A percentile compares a stretch with the other conserved stretches of the same genome.
Evolutionary conservation across 2,113 vertebrate genomes (phyloP).

Genomic region (Myanophis thanlyinensis): DNA sequence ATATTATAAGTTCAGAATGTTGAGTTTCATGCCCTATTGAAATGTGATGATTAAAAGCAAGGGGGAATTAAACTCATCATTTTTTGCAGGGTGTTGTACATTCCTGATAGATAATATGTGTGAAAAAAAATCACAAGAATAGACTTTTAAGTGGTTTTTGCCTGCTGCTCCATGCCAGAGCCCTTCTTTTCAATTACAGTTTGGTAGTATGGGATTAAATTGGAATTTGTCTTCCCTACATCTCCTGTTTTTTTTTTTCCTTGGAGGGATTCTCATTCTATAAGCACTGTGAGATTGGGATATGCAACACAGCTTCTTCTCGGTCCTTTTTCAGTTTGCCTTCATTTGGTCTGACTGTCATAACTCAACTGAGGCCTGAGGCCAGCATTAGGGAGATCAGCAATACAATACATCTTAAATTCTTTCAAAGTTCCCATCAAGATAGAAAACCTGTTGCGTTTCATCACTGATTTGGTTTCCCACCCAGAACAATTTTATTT

Average conservation of each 20-base stretch:
- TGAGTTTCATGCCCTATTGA: slow-evolving; percentile 22
- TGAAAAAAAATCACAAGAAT: slow-evolving; percentile 23
- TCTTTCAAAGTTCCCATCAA: not conserved
- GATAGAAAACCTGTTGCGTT: not conserved
- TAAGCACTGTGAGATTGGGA: not conserved
- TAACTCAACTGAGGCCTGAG: not conserved
- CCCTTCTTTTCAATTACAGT: slow-evolving; percentile 18
- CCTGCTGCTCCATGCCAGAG: not conserved
- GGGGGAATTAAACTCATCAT: slow-evolving; percentile 14
- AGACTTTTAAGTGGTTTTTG: slow-evolving; percentile 43
- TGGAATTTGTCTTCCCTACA: not conserved
- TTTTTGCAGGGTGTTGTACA: slow-evolving; percentile 6
- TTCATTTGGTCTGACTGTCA: not conserved
- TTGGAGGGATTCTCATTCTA: not conserved
- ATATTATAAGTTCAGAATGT: not conserved
- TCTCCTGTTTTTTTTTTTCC: not conserved
- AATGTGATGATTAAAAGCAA: slow-evolving; percentile 31
- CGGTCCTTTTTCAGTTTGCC: not conserved
- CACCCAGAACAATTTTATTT: not conserved
- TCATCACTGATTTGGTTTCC: not conserved
- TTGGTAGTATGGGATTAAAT: slow-evolving; percentile 20
- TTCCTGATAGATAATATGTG: slow-evolving; percentile 30
- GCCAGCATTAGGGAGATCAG: not conserved
- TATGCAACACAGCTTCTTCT: not conserved
- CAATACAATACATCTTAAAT: not conserved